Evolutionary conservation across 2,888 invertebrate species (phyloP).

Genomic region (Parthenolecanium corni): DNA sequence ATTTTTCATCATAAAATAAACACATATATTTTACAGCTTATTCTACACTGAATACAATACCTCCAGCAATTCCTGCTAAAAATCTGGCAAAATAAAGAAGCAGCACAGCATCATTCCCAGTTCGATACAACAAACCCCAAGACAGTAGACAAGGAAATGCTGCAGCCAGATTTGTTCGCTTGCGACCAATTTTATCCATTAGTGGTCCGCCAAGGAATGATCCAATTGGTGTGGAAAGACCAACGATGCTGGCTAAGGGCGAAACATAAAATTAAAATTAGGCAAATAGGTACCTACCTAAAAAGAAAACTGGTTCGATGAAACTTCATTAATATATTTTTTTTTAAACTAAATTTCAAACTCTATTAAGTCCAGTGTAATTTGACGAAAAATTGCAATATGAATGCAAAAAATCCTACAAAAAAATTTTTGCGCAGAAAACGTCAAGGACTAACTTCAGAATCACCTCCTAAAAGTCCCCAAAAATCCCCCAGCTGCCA

Average conservation of each 20-base stretch:
- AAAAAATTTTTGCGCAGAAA: too few relatives aligned
- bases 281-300: too few relatives aligned
- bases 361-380: background rate
- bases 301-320: background rate
- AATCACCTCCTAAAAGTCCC: too few relatives aligned
- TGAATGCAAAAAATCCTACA: background rate
- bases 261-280: background rate
- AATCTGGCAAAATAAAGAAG: slow-evolving; percentile 43
- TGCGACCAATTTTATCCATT: slow-evolving; percentile 48
- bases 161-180: slow-evolving; percentile 40
- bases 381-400: background rate
- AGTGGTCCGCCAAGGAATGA: slow-evolving; percentile 44
- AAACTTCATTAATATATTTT: background rate
- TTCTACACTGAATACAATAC: slow-evolving; percentile 34
- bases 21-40: slow-evolving; percentile 1
- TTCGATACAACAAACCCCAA: slow-evolving; percentile 43
- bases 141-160: slow-evolving; percentile 42
- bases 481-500: too few relatives aligned
- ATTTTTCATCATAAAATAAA: background rate
- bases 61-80: slow-evolving; percentile 44
- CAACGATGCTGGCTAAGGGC: slow-evolving; percentile 45
- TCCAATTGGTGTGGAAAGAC: slow-evolving; percentile 45
- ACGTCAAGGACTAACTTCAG: too few relatives aligned
- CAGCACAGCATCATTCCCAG: slow-evolving; percentile 37
- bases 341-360: background rate